Percentiles rank a stretch among this genome's conserved stretches.
These are phyloP conservation scores for Delichon dasypus DNA, from an alignment of 2,797 vertebrate species.

Conservation along the genomic window DNA sequence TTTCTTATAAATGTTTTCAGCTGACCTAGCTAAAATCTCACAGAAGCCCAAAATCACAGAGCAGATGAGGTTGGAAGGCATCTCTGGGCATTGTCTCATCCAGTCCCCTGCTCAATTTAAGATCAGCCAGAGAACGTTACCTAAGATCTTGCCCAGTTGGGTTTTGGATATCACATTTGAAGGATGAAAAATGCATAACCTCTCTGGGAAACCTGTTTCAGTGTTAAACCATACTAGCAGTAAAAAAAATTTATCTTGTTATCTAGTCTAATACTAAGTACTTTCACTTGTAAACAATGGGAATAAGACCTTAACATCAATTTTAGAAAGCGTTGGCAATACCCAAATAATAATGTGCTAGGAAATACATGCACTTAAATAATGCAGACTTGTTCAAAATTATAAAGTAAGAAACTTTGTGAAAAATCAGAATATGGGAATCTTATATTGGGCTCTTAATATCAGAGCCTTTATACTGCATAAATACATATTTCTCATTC, in stretches of 20 bases:
- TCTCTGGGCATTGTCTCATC: neutral
- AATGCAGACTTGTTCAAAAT: neutral
- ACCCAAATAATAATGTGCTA: neutral
- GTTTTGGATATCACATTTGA: neutral
- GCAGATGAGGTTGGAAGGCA: neutral
- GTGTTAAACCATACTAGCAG: neutral
- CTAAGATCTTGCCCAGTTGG: neutral
- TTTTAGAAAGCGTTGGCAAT: neutral
- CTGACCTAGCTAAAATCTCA: neutral
- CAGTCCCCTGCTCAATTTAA: neutral
- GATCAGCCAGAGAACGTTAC: neutral
- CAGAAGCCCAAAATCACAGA: neutral
- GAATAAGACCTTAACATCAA: neutral
- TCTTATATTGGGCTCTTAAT: neutral
- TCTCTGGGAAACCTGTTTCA: neutral
- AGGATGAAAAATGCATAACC: neutral
- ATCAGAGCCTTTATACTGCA: neutral
- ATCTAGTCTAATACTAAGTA: neutral
- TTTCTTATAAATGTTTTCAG: neutral
- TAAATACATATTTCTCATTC: neutral
- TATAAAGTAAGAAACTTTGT: neutral
- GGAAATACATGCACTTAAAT: neutral
- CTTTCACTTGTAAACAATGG: neutral
- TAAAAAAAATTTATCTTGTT: neutral
- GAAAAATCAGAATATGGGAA: neutral